Base-by-base conservation (phyloP, 1,140 invertebrate genomes). In the Cydia splendana region DNA sequence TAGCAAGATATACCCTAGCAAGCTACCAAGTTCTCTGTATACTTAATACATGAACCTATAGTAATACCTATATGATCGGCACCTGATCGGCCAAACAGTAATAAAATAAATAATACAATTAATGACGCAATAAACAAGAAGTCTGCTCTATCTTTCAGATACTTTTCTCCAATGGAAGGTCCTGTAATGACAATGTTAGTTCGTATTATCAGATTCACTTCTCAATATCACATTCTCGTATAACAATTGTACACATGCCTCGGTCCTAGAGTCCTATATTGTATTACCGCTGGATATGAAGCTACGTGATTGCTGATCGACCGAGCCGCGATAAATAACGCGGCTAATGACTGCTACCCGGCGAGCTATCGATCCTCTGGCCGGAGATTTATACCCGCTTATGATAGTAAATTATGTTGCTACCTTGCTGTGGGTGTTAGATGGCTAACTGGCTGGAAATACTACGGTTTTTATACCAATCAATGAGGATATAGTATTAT, bases 371-470 rank as follows among this genome's bases (percentile, higher is more conserved):
- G 77, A 80, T 79, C 77, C 13, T 67, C 71, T 45, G 65, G 30
- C 20, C 42, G 15, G 34, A 77, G 85, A 86, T 86, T 86, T 85
- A 87, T 81, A 76, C 71, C 74, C 75, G 77, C 75, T 80, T 81
- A 79, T 80, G 78, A 76, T 79, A 78, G 80, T 87, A 78, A 82
- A 87, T 82, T 80, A 85, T 77, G 74, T 81, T 57, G 75, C 65
- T 78, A 78, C 79, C 67, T 75, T 74, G 80, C 79, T 78, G 85
- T 86, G 81, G 85, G 81, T 86, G 81, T 85, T 78, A 71, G 67
- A 45, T 42, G 18, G 67, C 67, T 38, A 71, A 71, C 67, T 38
- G 30, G 34, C 6, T 71, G 34, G 30, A 69, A 34, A 34, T 67
- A 10, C 57, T 24, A 18, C 57, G 3, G 20, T 24, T 24, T 57